Percentiles rank a stretch among this genome's conserved stretches.
Evolutionary conservation across 2,113 vertebrate species (phyloP).

Genomic region (Emberiza fucata): DNA sequence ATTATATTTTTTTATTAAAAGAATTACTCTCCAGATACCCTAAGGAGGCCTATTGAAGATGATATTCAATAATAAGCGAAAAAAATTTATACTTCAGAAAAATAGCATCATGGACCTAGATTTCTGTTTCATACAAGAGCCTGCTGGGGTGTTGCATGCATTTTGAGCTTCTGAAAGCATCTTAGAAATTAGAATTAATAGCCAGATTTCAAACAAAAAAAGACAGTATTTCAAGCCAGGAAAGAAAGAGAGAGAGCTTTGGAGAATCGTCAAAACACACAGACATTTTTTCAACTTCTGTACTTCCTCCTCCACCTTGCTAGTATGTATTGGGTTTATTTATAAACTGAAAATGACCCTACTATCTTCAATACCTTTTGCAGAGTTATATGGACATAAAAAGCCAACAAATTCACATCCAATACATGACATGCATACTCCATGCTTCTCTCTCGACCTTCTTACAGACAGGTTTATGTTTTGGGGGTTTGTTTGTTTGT

Average conservation of each 20-base stretch:
- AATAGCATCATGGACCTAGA: not conserved
- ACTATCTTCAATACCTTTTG: not conserved
- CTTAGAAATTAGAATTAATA: not conserved
- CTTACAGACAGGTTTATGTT: not conserved
- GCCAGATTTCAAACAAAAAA: not conserved
- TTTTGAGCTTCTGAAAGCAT: not conserved
- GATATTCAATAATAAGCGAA: not conserved
- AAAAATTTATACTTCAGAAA: not conserved
- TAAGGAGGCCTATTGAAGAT: not conserved
- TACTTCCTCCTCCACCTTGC: not conserved
- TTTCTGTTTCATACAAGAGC: not conserved
- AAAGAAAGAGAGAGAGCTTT: not conserved
- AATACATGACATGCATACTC: not conserved
- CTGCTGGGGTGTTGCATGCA: not conserved
- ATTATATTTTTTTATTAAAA: not conserved
- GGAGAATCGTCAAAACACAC: accelerated
- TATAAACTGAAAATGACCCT: not conserved
- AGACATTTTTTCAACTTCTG: not conserved
- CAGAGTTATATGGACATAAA: not conserved
- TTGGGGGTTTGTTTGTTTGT: not conserved
- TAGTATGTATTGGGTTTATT: not conserved
- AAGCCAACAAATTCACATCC: not conserved
- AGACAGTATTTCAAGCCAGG: not conserved
- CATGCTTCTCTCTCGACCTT: not conserved
- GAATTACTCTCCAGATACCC: not conserved